phyloP scores from a whole-genome alignment of 2,888 invertebrate genomes.

The Drosophila paranaensis region DNA sequence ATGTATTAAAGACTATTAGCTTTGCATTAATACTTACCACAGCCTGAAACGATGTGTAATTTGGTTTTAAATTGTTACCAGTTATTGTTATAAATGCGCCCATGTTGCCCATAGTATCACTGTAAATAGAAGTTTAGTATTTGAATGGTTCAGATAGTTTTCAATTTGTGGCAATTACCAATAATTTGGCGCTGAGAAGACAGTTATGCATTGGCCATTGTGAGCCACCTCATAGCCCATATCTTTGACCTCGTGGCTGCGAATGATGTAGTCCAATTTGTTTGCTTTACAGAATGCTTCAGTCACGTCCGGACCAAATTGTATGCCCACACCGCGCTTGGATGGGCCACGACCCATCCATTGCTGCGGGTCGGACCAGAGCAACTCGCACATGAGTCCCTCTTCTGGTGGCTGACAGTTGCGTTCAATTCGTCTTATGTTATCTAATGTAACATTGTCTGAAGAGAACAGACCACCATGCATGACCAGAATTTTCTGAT shows the following conservation, averaged over 20 bases:
- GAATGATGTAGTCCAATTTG: slow-evolving; percentile 95
- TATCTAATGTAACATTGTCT: slow-evolving; percentile 96
- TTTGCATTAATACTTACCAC: slow-evolving; percentile 89
- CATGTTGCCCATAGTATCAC: slow-evolving; percentile 99
- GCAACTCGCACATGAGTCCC: slow-evolving; percentile 98
- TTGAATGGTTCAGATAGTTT: neutral
- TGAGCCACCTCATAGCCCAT: slow-evolving; percentile 98
- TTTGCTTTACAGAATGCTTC: slow-evolving; percentile 93
- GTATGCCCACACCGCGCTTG: slow-evolving; percentile 98
- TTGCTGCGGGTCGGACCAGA: slow-evolving; percentile 99
- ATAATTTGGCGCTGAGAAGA: slow-evolving; percentile 99
- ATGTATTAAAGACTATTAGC: neutral
- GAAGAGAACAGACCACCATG: slow-evolving; percentile 99
- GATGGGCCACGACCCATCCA: slow-evolving; percentile 95
- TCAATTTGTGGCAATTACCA: slow-evolving; percentile 88
- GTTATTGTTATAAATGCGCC: slow-evolving; percentile 98
- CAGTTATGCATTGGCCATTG: slow-evolving; percentile 98
- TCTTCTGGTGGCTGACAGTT: slow-evolving; percentile 99
- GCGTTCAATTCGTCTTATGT: slow-evolving; percentile 94
- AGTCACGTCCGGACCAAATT: slow-evolving; percentile 99
- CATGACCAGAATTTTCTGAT: slow-evolving; percentile 93
- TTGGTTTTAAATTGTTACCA: slow-evolving; percentile 95
- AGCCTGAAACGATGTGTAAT: slow-evolving; percentile 96
- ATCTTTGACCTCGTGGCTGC: slow-evolving; percentile 99
- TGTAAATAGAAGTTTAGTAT: slow-evolving; percentile 84